Conservation (phyloP, 2,888 invertebrate genomes). For the Emmelina monodactyla region DNA sequence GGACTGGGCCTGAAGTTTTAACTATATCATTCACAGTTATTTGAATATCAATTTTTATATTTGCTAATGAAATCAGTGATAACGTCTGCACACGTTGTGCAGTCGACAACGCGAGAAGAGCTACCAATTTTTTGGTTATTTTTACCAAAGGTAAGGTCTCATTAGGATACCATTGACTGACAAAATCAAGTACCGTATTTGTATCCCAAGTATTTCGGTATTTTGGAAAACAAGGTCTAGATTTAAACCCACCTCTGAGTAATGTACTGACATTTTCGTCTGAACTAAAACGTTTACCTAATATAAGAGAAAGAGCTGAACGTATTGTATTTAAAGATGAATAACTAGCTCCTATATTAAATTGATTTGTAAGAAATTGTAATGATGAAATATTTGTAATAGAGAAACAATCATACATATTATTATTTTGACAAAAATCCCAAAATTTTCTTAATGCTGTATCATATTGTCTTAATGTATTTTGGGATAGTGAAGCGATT, state of each 20-base stretch:
- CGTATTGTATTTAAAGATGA: background rate
- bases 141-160: background rate
- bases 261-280: background rate
- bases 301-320: background rate
- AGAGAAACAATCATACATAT: background rate
- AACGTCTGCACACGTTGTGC: too few species aligned
- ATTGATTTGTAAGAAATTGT: background rate
- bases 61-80: background rate
- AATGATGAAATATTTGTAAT: background rate
- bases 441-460: background rate
- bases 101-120: background rate
- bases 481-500: conserved; percentile 1
- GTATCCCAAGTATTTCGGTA: background rate
- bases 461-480: conserved; percentile 3
- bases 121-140: background rate
- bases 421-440: background rate
- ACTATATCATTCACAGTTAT: background rate
- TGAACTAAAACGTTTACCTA: background rate
- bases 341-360: background rate
- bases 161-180: background rate
- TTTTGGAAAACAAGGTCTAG: background rate
- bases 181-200: too few species aligned
- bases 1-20: background rate
- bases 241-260: background rate
- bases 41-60: background rate